Percentiles rank a stretch among this genome's conserved stretches.
These are phyloP conservation scores for Melanotus villosus DNA, from an alignment of 2,888 invertebrate species.

Conservation along the genomic window DNA sequence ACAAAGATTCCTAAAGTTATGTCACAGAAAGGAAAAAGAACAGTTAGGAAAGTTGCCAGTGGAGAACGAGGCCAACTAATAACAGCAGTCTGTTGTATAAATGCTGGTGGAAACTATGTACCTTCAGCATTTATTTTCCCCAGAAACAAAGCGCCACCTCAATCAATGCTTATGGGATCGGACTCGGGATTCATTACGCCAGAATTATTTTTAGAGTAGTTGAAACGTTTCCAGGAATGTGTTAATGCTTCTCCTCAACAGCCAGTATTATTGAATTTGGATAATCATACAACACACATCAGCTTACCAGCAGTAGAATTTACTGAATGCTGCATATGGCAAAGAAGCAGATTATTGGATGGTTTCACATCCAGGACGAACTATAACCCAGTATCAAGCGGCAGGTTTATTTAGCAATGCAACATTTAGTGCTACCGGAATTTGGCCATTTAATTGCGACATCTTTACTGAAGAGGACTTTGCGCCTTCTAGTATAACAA, in stretches of 20 bases:
- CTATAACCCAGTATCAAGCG: conserved; percentile 26
- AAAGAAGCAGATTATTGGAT: conserved; percentile 31
- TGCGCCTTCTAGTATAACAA: conserved; percentile 5
- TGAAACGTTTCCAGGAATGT: conserved; percentile 54
- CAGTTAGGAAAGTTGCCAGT: conserved; percentile 50
- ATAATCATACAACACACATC: conserved; percentile 52
- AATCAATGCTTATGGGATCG: conserved; percentile 52
- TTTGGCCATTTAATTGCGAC: conserved; percentile 34
- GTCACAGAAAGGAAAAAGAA: conserved; percentile 53
- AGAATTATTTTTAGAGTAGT: conserved; percentile 53
- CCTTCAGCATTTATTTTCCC: conserved; percentile 58
- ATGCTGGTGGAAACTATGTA: conserved; percentile 56
- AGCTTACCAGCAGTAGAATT: conserved; percentile 34
- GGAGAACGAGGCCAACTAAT: conserved; percentile 52
- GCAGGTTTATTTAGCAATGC: conserved; percentile 29
- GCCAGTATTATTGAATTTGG: conserved; percentile 55
- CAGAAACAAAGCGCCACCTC: conserved; percentile 54
- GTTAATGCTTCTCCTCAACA: conserved; percentile 51
- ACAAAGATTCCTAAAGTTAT: conserved; percentile 55
- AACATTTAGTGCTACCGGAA: conserved; percentile 20
- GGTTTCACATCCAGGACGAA: conserved; percentile 25
- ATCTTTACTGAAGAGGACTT: conserved; percentile 32
- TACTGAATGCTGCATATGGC: conserved; percentile 26
- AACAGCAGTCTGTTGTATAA: conserved; percentile 55
- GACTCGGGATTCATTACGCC: conserved; percentile 56